Evolutionary conservation across 2,888 invertebrate genomes (phyloP).

Genomic region (Andrena trimmerana): DNA sequence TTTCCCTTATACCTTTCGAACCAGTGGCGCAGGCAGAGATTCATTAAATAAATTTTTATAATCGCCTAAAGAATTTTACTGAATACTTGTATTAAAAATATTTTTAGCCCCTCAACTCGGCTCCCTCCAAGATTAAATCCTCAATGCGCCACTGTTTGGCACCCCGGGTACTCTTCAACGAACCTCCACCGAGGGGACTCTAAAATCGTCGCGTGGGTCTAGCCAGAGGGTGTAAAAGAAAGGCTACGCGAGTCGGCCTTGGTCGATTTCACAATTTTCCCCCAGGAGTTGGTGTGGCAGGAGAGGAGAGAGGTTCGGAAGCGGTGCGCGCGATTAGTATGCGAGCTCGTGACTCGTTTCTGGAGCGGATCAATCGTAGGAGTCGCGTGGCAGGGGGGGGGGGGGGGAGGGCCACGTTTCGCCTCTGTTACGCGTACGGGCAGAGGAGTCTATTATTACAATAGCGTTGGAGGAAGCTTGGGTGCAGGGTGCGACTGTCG

Average conservation of each 20-base stretch:
- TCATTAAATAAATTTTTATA: too few species aligned
- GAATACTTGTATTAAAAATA: too few species aligned
- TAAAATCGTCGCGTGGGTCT: background rate
- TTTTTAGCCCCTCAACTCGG: too few species aligned
- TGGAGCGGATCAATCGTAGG: conserved; percentile 46
- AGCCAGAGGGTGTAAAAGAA: background rate
- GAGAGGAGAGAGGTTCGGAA: background rate
- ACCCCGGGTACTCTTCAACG: background rate
- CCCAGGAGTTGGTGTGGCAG: too few species aligned
- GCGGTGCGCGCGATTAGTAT: background rate
- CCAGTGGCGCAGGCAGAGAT: too few species aligned
- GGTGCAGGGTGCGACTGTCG: background rate
- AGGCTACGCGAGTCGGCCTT: background rate
- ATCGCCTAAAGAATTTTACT: too few species aligned
- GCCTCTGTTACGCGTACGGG: background rate
- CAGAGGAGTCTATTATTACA: background rate
- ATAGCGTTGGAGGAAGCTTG: background rate
- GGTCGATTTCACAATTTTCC: background rate
- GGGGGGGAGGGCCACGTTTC: conserved; percentile 21
- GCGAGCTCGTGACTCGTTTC: background rate
- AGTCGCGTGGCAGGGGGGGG: conserved; percentile 28
- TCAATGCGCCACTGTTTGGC: too few species aligned
- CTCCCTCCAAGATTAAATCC: too few species aligned
- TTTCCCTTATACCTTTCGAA: too few species aligned
- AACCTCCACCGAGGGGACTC: background rate